Percentiles rank a stretch among this genome's conserved stretches.
Conservation (phyloP, 2,113 vertebrate genomes). For the Rhodinocichla rosea region DNA sequence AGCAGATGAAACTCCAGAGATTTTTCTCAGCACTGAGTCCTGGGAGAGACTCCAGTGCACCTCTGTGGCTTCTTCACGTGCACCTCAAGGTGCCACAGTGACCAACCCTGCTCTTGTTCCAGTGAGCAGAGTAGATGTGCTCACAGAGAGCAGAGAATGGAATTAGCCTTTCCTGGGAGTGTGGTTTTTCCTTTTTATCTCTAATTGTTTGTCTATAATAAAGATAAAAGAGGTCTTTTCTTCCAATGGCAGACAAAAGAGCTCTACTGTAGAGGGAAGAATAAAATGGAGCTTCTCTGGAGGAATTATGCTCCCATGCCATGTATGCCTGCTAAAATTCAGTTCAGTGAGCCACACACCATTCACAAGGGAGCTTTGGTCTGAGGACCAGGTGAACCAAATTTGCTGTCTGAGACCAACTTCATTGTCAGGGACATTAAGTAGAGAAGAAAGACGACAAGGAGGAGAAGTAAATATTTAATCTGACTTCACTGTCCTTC, state of each 20-base stretch:
- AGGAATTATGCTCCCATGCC: neutral
- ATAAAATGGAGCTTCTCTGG: neutral
- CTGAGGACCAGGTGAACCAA: neutral
- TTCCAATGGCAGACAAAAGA: neutral
- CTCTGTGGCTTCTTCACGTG: accelerated
- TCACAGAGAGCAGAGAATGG: neutral
- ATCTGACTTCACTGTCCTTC: neutral
- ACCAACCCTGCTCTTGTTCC: neutral
- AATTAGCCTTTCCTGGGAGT: neutral
- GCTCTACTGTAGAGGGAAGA: neutral
- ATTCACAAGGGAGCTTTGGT: neutral
- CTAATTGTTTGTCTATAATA: neutral
- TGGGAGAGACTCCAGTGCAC: neutral
- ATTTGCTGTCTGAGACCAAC: neutral
- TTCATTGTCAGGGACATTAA: neutral
- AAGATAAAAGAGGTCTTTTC: neutral
- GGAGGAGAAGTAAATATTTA: neutral
- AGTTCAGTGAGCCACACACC: neutral
- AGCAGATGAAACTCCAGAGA: neutral
- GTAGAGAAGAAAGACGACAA: neutral
- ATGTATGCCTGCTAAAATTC: neutral
- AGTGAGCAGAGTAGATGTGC: neutral
- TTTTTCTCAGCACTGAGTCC: neutral
- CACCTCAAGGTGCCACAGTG: neutral
- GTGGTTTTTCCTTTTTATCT: neutral